Base-by-base conservation (phyloP, 35 echinoderm and acorn worm genomes). In the Apostichopus parvimensis region DNA sequence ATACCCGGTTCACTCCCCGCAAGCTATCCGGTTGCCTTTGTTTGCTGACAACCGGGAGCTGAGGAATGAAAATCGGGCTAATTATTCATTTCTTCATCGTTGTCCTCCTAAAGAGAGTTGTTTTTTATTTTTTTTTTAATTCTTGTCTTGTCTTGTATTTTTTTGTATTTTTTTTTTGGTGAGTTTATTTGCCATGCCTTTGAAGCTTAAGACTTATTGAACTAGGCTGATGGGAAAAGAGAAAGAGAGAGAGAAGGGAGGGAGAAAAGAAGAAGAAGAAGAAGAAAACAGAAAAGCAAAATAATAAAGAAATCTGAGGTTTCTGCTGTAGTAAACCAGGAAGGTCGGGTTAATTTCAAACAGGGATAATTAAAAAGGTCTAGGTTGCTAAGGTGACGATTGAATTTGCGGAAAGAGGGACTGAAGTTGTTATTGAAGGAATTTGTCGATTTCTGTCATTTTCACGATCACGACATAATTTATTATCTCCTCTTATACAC, bases 321-420 rank as follows among this genome's bases (percentile, higher is more conserved):
- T 83, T 83, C 80, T 23, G 23, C 57, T 83, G 80, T 83, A 58
- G 26, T 83, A 58, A 54, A 83, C 54, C 54, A 83, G 54, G 53
- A 83, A 83, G 80, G 80, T 83, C 80, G 80, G 80, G 80, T 83
- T 83, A 83, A 83, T 83, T 83, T 83, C 54, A 83, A 83, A 83
- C 80, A 57, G 80, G 45, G 14, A 59, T 83, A 83, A 83, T 83
- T 83, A 83, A 83, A 83, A 82, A 83, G 13, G 54, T 57, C 57
- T 83, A n/a, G 80, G 80, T 83, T 83, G 80, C 57, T 58, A 83
- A 83, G 80, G 80, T 21, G 80, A 83, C 53, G 80, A 58, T n/a
- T 83, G 54, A 57, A 58, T 83, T 83, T 83, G 45, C 26, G 26
- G 26, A 83, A 8, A 83, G 54, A 57, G 14, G 10, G 6, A 17